These are phyloP conservation scores for Enteromius afrohamiltoni DNA, from an alignment of 2,797 vertebrate species.

Conservation along the genomic window DNA sequence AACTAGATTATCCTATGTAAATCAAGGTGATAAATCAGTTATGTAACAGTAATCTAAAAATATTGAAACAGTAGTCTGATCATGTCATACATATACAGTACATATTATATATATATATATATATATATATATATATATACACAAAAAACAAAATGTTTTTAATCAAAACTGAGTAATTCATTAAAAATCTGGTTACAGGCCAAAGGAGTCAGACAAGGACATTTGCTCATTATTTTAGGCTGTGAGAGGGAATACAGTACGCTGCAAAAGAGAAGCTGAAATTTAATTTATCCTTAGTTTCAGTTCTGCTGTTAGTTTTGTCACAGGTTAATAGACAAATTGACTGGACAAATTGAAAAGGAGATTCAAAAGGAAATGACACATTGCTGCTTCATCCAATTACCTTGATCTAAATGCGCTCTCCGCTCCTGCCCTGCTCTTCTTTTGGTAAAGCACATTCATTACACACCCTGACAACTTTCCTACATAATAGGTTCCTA, in stretches of 20 bases:
- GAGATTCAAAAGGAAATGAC: conserved; percentile 36
- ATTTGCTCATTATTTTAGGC: conserved; percentile 2
- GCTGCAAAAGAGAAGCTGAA: conserved; percentile 1
- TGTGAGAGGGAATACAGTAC: not conserved
- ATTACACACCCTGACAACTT: conserved; percentile 34
- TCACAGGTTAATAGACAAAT: conserved; percentile 21
- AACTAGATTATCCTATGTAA: no score
- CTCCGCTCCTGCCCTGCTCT: not conserved
- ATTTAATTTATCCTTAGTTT: conserved; percentile 7
- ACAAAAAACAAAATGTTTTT: not conserved
- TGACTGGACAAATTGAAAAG: conserved; percentile 20
- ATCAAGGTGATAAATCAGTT: no score
- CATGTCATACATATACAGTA: no score
- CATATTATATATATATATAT: no score
- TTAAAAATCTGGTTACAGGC: not conserved
- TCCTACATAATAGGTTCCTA: not conserved
- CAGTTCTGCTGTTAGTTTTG: conserved; percentile 8
- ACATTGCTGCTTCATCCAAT: conserved; percentile 32
- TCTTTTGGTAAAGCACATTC: conserved; percentile 17
- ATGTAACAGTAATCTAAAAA: no score
- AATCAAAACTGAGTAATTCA: conserved; percentile 8
- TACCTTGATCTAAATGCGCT: conserved; percentile 17
- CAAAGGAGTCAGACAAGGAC: conserved; percentile 1
- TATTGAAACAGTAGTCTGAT: no score
- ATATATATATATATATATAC: no score